A percentile compares a stretch with the other conserved stretches of the same genome.
These are phyloP conservation scores for Eueremaeus valkanovi DNA, from an alignment of 2,888 invertebrate species.

Conservation along the genomic window DNA sequence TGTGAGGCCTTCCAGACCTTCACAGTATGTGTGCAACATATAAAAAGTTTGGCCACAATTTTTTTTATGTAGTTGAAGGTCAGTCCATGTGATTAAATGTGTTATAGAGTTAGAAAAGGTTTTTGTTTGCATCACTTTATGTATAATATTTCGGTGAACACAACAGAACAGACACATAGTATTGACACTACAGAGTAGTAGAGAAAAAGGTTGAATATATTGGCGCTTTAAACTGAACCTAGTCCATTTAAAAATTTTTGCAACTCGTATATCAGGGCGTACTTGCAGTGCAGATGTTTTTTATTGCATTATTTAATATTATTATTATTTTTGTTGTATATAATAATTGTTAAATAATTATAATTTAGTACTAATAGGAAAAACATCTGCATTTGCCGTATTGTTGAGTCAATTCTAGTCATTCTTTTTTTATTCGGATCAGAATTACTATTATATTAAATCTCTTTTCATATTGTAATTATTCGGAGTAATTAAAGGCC, in stretches of 20 bases:
- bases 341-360: neutral
- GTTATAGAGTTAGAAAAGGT: neutral
- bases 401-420: neutral
- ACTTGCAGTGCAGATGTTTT: neutral
- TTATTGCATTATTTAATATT: neutral
- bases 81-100: neutral
- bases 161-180: neutral
- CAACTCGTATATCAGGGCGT: neutral
- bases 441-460: too few species aligned
- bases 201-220: neutral
- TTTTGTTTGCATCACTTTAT: neutral
- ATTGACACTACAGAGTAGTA: neutral
- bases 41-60: neutral
- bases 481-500: too few species aligned
- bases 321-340: neutral
- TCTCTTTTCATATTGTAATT: too few species aligned
- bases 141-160: neutral
- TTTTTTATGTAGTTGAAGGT: neutral
- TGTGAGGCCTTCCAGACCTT: neutral
- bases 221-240: neutral
- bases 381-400: slow-evolving; percentile 1
- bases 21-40: neutral
- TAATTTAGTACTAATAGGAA: neutral
- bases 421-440: too few species aligned
- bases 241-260: neutral